Evolutionary conservation across 2,797 vertebrate species (phyloP).

Genomic region (Pyrocephalus nanus): DNA sequence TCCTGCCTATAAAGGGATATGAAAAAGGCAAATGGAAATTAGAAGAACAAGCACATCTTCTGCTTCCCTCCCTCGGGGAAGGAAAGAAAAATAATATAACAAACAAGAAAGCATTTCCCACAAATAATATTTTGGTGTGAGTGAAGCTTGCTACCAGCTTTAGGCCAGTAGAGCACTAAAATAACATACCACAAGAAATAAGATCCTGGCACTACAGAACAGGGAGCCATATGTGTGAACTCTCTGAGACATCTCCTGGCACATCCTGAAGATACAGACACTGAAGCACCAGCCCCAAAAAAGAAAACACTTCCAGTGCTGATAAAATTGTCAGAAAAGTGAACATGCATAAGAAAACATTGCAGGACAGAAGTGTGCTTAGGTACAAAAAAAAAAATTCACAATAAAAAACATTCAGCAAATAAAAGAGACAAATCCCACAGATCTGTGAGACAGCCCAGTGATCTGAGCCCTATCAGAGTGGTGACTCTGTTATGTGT

Average conservation of each 20-base stretch:
- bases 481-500: neutral
- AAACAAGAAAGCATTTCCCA: neutral
- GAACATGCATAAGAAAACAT: accelerated
- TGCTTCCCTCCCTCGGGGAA: conserved; percentile 8
- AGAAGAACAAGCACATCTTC: conserved; percentile 5
- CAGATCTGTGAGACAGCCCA: neutral
- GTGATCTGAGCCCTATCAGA: neutral
- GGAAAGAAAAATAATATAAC: neutral
- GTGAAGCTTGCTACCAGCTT: neutral
- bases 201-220: neutral
- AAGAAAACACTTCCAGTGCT: neutral
- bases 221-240: neutral
- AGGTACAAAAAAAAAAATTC: neutral
- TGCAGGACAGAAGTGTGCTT: neutral
- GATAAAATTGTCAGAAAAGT: neutral
- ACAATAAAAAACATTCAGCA: neutral
- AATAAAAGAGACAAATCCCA: neutral
- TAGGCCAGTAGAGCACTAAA: neutral
- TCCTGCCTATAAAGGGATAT: neutral
- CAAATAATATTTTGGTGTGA: neutral
- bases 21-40: conserved; percentile 43
- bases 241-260: neutral
- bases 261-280: neutral
- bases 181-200: neutral
- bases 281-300: neutral